These are phyloP conservation scores for Tachina lurida DNA, from an alignment of 2,888 invertebrate species.

Conservation along the genomic window DNA sequence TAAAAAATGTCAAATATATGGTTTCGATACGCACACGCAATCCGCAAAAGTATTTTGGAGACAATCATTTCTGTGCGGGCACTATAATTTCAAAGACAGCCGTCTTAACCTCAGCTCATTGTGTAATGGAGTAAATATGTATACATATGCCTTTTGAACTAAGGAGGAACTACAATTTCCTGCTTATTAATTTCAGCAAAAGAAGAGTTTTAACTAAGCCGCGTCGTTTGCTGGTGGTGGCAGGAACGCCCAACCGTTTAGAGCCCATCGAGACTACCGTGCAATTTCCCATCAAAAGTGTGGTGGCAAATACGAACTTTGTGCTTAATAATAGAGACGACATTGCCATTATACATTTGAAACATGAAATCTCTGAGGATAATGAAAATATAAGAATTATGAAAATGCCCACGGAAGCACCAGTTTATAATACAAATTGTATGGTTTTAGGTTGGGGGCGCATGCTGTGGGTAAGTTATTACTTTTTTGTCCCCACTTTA, in stretches of 20 bases:
- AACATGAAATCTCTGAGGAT: slow-evolving; percentile 49
- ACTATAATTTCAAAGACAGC: slow-evolving; percentile 67
- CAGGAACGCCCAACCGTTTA: slow-evolving; percentile 69
- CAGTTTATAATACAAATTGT: slow-evolving; percentile 62
- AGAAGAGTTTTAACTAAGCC: slow-evolving; percentile 63
- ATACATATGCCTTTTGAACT: not conserved
- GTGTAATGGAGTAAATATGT: slow-evolving; percentile 71
- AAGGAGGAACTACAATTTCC: not conserved
- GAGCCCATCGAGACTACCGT: slow-evolving; percentile 47
- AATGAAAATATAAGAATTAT: slow-evolving; percentile 61
- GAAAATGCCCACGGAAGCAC: slow-evolving; percentile 40
- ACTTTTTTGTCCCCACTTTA: no score
- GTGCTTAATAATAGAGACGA: slow-evolving; percentile 69
- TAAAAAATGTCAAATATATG: slow-evolving; percentile 66
- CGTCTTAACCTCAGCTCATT: slow-evolving; percentile 74
- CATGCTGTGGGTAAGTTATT: slow-evolving; percentile 66
- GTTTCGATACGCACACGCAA: slow-evolving; percentile 73
- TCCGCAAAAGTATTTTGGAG: slow-evolving; percentile 72
- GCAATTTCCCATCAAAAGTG: slow-evolving; percentile 61
- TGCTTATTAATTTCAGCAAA: slow-evolving; percentile 10
- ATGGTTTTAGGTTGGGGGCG: slow-evolving; percentile 74
- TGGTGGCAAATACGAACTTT: slow-evolving; percentile 70
- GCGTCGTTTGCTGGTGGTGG: slow-evolving; percentile 70
- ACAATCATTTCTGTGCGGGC: slow-evolving; percentile 76
- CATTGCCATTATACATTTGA: slow-evolving; percentile 72